These are phyloP conservation scores for Rhinopithecus roxellana DNA, from an alignment of 2,113 vertebrate genomes.

Conservation along the genomic window DNA sequence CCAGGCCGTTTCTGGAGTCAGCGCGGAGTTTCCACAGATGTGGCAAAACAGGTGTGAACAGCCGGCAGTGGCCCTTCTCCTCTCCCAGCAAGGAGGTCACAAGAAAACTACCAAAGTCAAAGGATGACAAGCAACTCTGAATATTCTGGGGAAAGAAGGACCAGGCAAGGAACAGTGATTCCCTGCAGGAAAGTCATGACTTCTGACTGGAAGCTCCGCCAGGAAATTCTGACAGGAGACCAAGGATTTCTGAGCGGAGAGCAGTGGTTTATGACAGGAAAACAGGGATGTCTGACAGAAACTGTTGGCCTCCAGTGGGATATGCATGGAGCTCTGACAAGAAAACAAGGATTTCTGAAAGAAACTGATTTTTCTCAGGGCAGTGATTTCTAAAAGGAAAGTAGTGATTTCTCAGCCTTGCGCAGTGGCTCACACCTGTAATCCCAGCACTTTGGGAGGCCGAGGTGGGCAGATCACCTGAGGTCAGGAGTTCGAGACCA, in stretches of 20 bases:
- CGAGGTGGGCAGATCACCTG: too few species aligned
- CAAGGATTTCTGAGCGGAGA: not conserved
- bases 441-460: too few species aligned
- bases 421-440: too few species aligned
- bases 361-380: not conserved
- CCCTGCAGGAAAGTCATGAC: not conserved
- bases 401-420: not conserved
- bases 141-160: not conserved
- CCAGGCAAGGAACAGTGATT: not conserved
- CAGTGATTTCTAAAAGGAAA: not conserved
- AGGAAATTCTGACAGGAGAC: constrained; percentile 39
- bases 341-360: constrained; percentile 2
- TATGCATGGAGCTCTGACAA: constrained; percentile 7
- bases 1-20: not conserved
- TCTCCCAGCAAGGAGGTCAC: not conserved
- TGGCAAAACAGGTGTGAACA: not conserved
- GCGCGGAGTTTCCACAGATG: not conserved
- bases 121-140: not conserved
- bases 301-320: not conserved
- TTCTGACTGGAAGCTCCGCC: not conserved
- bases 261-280: not conserved
- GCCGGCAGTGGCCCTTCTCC: not conserved
- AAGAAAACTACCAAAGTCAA: not conserved
- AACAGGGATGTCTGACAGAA: not conserved
- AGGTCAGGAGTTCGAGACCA: too few species aligned